Evolutionary conservation across 1,140 invertebrate genomes (phyloP).

Genomic region (Battus philenor): DNA sequence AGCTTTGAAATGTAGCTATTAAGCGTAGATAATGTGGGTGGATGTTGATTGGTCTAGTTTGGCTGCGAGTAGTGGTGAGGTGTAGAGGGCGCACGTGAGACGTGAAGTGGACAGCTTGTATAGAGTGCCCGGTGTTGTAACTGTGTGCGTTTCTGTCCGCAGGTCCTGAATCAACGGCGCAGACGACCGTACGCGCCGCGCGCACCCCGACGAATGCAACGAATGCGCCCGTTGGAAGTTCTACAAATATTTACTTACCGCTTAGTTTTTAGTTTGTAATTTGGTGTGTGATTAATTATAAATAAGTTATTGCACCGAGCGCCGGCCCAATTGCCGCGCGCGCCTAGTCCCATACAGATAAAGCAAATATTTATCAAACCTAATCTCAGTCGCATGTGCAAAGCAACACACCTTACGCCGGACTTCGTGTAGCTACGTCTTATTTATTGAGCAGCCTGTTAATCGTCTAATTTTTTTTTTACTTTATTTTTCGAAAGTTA

Average conservation of each 20-base stretch:
- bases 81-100: too few relatives aligned
- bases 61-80: too few relatives aligned
- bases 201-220: slow-evolving; percentile 42
- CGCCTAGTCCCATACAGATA: slow-evolving; percentile 71
- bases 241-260: slow-evolving; percentile 66
- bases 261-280: slow-evolving; percentile 65
- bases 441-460: slow-evolving; percentile 67
- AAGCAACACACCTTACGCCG: slow-evolving; percentile 57
- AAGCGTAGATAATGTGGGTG: too few relatives aligned
- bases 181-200: slow-evolving; percentile 42
- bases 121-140: too few relatives aligned
- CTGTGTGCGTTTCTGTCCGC: slow-evolving; percentile 29
- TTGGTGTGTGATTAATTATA: slow-evolving; percentile 71
- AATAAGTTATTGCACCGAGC: slow-evolving; percentile 69
- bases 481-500: slow-evolving; percentile 51
- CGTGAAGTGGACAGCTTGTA: too few relatives aligned
- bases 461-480: too few relatives aligned
- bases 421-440: slow-evolving; percentile 64
- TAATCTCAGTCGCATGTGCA: slow-evolving; percentile 62
- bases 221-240: slow-evolving; percentile 47
- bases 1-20: too few relatives aligned
- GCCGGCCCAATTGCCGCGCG: slow-evolving; percentile 48
- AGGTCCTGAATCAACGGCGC: slow-evolving; percentile 62
- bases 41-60: too few relatives aligned
- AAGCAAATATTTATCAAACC: slow-evolving; percentile 63